Evolutionary conservation across 2,888 invertebrate genomes (phyloP), one percentile per base, ranked within the genome.

Genomic region (Trichopria drosophilae): DNA sequence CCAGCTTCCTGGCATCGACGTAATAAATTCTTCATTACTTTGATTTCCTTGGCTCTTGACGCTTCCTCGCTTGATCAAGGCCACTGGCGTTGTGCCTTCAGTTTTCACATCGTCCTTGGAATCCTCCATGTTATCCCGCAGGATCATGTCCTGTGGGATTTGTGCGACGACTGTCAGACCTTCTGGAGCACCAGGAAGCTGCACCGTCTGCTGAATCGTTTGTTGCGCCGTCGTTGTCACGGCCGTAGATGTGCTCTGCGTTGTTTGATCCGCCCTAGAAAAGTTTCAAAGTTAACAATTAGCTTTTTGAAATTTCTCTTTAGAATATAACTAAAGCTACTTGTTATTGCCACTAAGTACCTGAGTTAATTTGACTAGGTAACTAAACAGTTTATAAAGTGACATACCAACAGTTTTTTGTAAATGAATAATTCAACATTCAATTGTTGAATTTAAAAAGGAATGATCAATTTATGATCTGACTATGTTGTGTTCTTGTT

Each of bases 81-180:
- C 77, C 1, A 80, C 79, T 0, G 80, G 80, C 3, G 78, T 76
- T 10, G 74, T 75, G 9, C 73, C 69, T 34, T 77, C 56, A 1
- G 56, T 56, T 29, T 77, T 77, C 0, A 76, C 68, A n/a, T 76
- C 76, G 22, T 77, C 76, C 40, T 79, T 77, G 3, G 75, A 71
- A n/a, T 75, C 76, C 20, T 76, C 75, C 43, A 77, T 75, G 23
- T 71, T 71, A 24, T 76, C 76, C 6, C 75, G 76, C 16, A 87
- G 67, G 64, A 86, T 87, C 69, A 88, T 80, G 61, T 88, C 87
- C 62, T 85, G 86, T 0, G 87, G 87, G 46, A 87, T 71, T 7
- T 85, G 81, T 1, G 86, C 81, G 16, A 87, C 79, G 19, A 87
- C 82, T 41, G 86, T 87, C 60, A 87, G 76, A 18, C 86, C 85